phyloP scores from a whole-genome alignment of 2,797 vertebrate species.

The Micromesistius poutassou region DNA sequence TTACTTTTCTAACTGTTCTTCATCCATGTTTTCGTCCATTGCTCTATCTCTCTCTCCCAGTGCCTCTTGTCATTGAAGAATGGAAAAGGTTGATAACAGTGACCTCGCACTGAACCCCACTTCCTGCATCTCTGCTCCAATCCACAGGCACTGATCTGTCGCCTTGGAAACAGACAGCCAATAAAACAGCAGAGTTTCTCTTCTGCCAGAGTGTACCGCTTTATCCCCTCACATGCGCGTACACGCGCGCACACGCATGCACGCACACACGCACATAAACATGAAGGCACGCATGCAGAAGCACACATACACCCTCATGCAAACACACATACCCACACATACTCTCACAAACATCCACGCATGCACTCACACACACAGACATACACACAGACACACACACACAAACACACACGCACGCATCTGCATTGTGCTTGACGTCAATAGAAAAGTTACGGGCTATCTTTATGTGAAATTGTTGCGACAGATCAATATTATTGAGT shows the following conservation, averaged over 20 bases:
- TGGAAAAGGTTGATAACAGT: slow-evolving; percentile 46
- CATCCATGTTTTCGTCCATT: slow-evolving; percentile 15
- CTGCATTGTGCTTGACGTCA: neutral
- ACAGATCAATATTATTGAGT: neutral
- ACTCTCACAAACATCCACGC: neutral
- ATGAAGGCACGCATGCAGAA: too few species aligned
- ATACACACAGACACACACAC: neutral
- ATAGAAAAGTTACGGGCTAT: neutral
- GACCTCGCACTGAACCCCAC: slow-evolving; percentile 39
- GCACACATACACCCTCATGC: neutral
- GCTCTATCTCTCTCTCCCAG: neutral
- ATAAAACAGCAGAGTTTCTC: slow-evolving; percentile 51
- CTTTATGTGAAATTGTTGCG: neutral
- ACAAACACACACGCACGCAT: neutral
- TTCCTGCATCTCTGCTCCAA: slow-evolving; percentile 51
- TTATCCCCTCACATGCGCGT: neutral
- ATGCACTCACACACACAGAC: neutral
- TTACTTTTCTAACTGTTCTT: neutral
- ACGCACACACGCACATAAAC: neutral
- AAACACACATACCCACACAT: neutral
- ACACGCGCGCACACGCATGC: neutral
- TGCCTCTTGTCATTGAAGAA: slow-evolving; percentile 14
- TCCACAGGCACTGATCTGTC: slow-evolving; percentile 48
- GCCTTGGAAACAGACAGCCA: slow-evolving; percentile 57
- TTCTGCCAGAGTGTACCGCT: slow-evolving; percentile 19